Evolutionary conservation across 92 coral and sea anemone species (phyloP).

Genomic region (Zoanthus solanderi): DNA sequence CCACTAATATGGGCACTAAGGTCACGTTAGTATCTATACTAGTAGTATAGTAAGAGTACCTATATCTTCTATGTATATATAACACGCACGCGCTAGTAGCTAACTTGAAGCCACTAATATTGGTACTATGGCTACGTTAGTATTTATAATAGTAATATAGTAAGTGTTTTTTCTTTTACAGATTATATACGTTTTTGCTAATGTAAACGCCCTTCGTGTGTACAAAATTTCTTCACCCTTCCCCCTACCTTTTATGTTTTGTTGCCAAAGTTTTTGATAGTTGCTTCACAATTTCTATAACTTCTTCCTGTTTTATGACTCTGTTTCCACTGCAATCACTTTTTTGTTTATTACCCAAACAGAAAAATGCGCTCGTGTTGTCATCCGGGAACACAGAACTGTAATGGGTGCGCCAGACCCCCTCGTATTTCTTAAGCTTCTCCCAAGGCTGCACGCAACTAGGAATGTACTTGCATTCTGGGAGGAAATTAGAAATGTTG

Average conservation of each 20-base stretch:
- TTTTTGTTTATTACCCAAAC: constrained; percentile 67
- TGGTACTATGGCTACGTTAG: no score
- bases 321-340: constrained; percentile 77
- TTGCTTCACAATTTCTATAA: constrained; percentile 49
- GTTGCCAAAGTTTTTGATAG: constrained; percentile 42
- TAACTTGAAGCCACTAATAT: no score
- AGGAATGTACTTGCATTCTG: constrained; percentile 59
- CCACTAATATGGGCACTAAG: no score
- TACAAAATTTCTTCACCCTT: neutral
- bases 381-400: constrained; percentile 82
- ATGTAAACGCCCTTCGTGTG: neutral
- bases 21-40: no score
- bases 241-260: constrained; percentile 52
- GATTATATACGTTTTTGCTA: no score
- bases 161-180: no score
- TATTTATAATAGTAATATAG: no score
- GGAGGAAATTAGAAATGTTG: constrained; percentile 50
- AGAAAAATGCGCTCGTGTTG: constrained; percentile 65
- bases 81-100: no score
- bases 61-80: no score
- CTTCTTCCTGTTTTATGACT: constrained; percentile 59
- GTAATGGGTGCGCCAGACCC: constrained; percentile 76
- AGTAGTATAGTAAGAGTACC: no score
- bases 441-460: constrained; percentile 45
- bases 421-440: constrained; percentile 67